Percentiles rank a stretch among this genome's conserved stretches.
Evolutionary conservation across 2,113 vertebrate species (phyloP).

Genomic region (Oceanodroma tethys): DNA sequence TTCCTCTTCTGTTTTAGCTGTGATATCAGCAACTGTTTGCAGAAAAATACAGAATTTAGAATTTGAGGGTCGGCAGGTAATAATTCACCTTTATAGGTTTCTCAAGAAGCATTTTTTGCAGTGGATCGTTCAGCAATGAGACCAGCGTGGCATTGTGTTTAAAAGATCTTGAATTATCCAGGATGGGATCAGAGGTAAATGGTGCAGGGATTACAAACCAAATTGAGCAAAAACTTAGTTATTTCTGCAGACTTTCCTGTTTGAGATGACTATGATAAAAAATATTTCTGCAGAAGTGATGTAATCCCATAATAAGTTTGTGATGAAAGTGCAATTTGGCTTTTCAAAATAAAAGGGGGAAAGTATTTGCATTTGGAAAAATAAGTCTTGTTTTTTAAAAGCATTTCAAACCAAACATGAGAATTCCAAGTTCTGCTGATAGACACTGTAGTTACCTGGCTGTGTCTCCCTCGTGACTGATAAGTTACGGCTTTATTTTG

Average conservation of each 20-base stretch:
- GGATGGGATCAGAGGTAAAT: background rate
- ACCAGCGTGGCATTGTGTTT: background rate
- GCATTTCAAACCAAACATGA: background rate
- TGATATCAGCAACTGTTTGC: background rate
- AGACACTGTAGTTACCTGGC: background rate
- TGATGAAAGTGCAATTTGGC: background rate
- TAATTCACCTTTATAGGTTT: background rate
- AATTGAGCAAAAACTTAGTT: fast-evolving
- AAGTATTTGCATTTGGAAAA: background rate
- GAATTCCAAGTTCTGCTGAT: background rate
- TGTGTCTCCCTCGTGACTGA: conserved; percentile 28
- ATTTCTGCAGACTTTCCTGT: background rate
- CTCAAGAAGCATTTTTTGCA: background rate
- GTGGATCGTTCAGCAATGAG: background rate
- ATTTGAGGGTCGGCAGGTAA: background rate
- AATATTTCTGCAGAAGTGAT: background rate
- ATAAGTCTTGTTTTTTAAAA: background rate
- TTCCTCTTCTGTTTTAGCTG: background rate
- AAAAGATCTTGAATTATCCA: background rate
- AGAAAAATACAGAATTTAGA: background rate
- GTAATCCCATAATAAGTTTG: background rate
- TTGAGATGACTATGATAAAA: background rate
- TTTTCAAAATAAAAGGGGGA: background rate
- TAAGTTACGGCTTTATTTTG: conserved; percentile 58
- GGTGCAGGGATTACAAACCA: background rate